Evolutionary conservation across 2,113 vertebrate genomes (phyloP).

Genomic region (Phalacrocorax brasilianus): DNA sequence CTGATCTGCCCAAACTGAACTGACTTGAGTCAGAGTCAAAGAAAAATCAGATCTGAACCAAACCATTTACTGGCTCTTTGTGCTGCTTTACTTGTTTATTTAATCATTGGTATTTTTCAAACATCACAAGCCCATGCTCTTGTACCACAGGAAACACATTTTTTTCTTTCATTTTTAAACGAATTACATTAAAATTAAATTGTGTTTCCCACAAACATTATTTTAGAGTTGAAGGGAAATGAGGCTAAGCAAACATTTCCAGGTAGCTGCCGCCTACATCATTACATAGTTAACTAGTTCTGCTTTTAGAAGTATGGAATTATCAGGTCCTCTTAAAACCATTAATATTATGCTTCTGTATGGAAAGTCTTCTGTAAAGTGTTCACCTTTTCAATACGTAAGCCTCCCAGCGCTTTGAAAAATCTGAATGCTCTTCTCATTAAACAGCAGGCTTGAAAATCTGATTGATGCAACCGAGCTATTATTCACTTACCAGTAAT

Average conservation of each 20-base stretch:
- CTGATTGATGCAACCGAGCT: neutral
- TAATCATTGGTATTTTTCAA: neutral
- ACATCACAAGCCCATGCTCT: neutral
- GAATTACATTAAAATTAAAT: neutral
- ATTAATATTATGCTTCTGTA: neutral
- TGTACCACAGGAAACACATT: neutral
- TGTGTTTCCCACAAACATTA: neutral
- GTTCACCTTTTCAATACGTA: neutral
- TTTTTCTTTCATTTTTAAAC: neutral
- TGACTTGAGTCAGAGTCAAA: neutral
- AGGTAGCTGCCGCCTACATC: neutral
- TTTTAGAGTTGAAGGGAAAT: neutral
- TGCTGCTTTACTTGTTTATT: neutral
- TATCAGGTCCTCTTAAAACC: neutral
- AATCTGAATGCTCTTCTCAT: neutral
- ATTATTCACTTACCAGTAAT: neutral
- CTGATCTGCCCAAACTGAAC: neutral
- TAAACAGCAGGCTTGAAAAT: neutral
- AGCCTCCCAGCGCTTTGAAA: neutral
- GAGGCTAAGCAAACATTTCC: neutral
- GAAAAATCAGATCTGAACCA: neutral
- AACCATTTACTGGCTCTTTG: neutral
- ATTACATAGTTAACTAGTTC: neutral
- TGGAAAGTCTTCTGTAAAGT: neutral
- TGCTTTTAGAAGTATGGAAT: neutral